Base-by-base conservation (phyloP, 2,888 invertebrate species). In the Polyommatus icarus region DNA sequence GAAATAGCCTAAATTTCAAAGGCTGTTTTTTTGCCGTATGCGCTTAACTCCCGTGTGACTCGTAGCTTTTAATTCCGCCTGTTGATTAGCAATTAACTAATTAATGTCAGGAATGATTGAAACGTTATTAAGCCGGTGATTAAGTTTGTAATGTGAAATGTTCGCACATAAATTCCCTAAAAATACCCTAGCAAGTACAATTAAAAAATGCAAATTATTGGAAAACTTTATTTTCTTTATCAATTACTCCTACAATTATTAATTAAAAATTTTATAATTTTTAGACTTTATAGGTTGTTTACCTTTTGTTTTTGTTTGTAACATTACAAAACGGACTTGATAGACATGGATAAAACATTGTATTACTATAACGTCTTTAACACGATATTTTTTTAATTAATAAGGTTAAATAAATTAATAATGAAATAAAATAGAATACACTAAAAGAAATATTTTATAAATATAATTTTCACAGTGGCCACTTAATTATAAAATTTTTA, bases 1-100 rank as follows among this genome's bases (percentile, higher is more conserved):
- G 75, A 75, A 75, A 75, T 75, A 54, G 75, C 50, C 75, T 75
- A 75, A 75, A 75, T 75, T 75, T 75, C 75, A 75, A 54, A 75
- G 75, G 54, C 75, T 40, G 40, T 7, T 75, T 75, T 75, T 75
- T 75, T 75, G 24, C 50, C 8, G 29, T 20, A 10, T 24, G n/a
- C 10, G 40, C 46, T 6, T 24, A 12, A n/a, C 20, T 46, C 20
- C 29, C 15, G 67, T 67, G 15, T 67, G 24, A 67, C 24, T 7
- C 29, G 29, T 29, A 18, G 67, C 67, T 67, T 67, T 67, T 67
- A 29, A 67, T 32, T 32, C 7, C 15, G 67, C 67, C 15, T 67
- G 29, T 67, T 67, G 67, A 29, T 29, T 67, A 67, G 67, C 24
- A 32, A 67, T 29, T 29, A 32, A 67, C 67, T 32, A 32, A 67